Evolutionary conservation across 2,797 vertebrate species (phyloP), one percentile per base, ranked within the genome.

Genomic region (Echeneis naucrates): DNA sequence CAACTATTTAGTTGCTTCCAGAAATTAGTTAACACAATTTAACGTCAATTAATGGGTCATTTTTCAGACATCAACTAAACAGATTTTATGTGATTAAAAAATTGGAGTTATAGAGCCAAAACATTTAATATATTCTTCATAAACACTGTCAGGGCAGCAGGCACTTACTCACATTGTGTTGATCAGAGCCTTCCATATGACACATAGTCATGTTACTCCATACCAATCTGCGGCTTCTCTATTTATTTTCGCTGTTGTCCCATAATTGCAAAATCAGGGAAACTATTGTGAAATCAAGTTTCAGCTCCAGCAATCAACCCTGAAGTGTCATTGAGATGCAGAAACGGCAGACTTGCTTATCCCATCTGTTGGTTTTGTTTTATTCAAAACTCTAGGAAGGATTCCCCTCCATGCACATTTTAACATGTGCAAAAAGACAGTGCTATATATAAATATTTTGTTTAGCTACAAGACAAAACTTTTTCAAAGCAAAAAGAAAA

Each of bases 241-340:
- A 52, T 82, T 66, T 58, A 51, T 74, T 56, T 11, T 10, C 4
- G 53, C 17, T 58, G 47, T 74, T 59, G 11, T 10, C 4, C 53
- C 17, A 26, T 58, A 53, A 79, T 81, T 79, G 48, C 59, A 56
- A 85, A 75, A 81, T 75, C 68, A 79, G 63, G 16, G 48, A 77
- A 64, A 71, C 54, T 70, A 75, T 77, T 82, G 74, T 76, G 66
- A 81, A 88, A 80, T 68, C 65, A 81, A 56, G 17, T 75, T 75
- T 19, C 23, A 14, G 67, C 74, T 45, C 65, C 80, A 87, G 76
- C 78, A 85, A 65, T 63, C 55, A 77, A 65, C 33, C 66, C 69
- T 63, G 30, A 52, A 40, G 42, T 51, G 58, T 60, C 14, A 54
- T 45, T 7, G 1, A 56, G 33, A 59, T 19, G 54, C 50, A 54